Percentiles rank a stretch among this genome's conserved stretches.
Conservation (phyloP, 2,113 vertebrate species). For the Heptranchias perlo region DNA sequence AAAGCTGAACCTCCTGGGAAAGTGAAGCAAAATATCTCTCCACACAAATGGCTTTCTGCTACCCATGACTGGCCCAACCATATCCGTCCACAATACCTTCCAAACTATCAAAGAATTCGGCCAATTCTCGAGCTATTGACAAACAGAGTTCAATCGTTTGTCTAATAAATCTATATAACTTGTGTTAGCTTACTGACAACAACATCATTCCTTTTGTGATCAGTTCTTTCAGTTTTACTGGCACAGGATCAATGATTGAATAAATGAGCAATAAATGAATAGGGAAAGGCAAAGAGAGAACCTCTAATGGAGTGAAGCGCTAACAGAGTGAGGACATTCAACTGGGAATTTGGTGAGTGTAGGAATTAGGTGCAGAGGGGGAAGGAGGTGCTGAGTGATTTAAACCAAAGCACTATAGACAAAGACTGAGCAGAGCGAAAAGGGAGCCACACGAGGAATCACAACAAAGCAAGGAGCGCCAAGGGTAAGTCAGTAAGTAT, state of each 20-base stretch:
- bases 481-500: no score
- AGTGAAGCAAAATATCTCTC: not conserved
- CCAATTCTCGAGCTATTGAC: not conserved
- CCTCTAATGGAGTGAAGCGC: no score
- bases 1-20: not conserved
- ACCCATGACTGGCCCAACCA: not conserved
- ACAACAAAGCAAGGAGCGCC: no score
- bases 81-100: not conserved
- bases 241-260: not conserved
- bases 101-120: not conserved
- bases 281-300: no score
- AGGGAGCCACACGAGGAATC: no score
- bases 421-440: no score
- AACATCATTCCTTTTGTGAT: not conserved
- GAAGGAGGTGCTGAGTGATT: no score
- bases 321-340: no score
- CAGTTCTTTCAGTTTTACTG: not conserved
- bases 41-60: not conserved
- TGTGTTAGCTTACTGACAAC: not conserved
- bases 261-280: not conserved
- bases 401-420: no score
- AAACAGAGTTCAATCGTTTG: not conserved
- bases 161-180: not conserved
- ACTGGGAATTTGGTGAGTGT: no score
- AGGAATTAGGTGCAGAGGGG: no score